Percentiles rank a stretch among this genome's conserved stretches.
phyloP scores from a whole-genome alignment of 1,140 invertebrate species.

The Leucophenga varia region DNA sequence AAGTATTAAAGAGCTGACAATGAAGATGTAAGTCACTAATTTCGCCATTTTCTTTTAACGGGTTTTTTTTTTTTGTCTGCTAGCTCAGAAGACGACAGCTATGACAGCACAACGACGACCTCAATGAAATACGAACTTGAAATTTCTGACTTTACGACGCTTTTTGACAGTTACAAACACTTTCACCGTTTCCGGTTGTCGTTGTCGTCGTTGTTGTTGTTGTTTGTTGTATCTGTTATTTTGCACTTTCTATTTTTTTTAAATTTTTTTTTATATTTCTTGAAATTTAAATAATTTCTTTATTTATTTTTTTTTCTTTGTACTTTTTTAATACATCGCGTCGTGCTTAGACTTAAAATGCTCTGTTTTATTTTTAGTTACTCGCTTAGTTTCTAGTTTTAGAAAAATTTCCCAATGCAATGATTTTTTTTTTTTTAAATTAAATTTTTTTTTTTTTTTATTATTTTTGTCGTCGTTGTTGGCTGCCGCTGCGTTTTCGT shows the following conservation, averaged over 20 bases:
- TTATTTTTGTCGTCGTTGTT: slow-evolving; percentile 2
- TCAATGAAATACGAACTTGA: too few species aligned
- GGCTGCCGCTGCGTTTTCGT: slow-evolving; percentile 47
- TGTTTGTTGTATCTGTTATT: too few species aligned
- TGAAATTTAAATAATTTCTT: too few species aligned
- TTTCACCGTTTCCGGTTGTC: background rate
- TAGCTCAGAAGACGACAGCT: background rate
- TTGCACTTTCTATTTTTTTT: too few species aligned
- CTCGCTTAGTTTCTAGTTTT: too few species aligned
- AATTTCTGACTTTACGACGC: too few species aligned
- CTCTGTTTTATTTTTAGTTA: slow-evolving; percentile 25
- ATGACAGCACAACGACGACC: too few species aligned
- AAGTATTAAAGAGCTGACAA: slow-evolving; percentile 41
- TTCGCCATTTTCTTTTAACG: slow-evolving; percentile 34
- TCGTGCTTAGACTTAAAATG: too few species aligned
- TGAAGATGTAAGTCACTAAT: slow-evolving; percentile 50
- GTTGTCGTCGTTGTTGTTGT: too few species aligned
- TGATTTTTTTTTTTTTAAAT: slow-evolving; percentile 7
- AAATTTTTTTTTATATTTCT: too few species aligned
- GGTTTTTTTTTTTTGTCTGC: background rate
- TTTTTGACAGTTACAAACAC: too few species aligned
- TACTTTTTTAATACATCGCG: slow-evolving; percentile 9
- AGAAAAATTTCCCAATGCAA: too few species aligned
- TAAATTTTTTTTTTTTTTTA: slow-evolving; percentile 5
- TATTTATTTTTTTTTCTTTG: slow-evolving; percentile 10